A percentile compares a stretch with the other conserved stretches of the same genome.
phyloP scores from a whole-genome alignment of 2,113 vertebrate genomes.

The Syrrhaptes paradoxus region DNA sequence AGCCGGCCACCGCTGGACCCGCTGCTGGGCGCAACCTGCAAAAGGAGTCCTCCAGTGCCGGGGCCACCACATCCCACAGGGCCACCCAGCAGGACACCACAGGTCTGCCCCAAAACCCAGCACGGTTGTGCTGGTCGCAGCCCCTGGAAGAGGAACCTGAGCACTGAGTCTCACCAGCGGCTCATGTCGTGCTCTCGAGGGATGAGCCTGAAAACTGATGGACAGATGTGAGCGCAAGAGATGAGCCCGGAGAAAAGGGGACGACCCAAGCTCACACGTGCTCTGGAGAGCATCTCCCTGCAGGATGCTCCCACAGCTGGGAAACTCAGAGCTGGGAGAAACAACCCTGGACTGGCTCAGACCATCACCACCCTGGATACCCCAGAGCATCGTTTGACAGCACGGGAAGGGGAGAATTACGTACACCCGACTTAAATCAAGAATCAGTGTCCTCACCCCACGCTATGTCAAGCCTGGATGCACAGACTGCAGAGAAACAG shows the following conservation, averaged over 20 bases:
- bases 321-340: neutral
- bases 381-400: neutral
- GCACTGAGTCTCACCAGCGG: neutral
- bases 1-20: conserved; percentile 78
- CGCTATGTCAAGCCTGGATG: neutral
- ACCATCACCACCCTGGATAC: neutral
- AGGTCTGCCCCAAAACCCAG: neutral
- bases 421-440: neutral
- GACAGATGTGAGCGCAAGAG: neutral
- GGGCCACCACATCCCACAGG: neutral
- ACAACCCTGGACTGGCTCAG: neutral
- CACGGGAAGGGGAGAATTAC: neutral
- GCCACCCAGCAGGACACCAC: neutral
- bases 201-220: neutral
- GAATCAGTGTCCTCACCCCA: neutral
- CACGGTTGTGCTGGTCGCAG: neutral
- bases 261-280: neutral
- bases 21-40: conserved; percentile 85
- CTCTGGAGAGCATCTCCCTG: neutral
- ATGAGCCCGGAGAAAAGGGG: neutral
- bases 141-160: neutral
- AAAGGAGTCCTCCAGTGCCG: neutral
- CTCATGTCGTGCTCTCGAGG: neutral
- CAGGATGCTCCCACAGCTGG: neutral
- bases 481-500: neutral